phyloP scores from a whole-genome alignment of 2,888 invertebrate genomes.

The Arctia plantaginis region DNA sequence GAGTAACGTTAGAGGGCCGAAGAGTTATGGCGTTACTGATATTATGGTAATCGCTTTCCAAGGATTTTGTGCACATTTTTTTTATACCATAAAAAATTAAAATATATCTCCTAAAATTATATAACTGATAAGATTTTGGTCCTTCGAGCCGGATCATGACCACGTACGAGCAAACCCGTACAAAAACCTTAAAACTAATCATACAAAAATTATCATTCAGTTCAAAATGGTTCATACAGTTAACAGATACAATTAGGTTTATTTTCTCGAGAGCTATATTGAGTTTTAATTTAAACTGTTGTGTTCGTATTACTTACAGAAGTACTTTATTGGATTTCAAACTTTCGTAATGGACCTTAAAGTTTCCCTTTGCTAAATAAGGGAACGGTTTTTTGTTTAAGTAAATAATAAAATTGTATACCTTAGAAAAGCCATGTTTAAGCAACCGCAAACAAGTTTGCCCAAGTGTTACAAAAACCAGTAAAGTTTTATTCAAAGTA shows the following conservation, averaged over 20 bases:
- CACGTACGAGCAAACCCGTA: no score
- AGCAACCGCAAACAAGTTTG: background rate
- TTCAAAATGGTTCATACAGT: background rate
- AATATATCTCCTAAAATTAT: no score
- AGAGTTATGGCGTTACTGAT: background rate
- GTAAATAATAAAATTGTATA: background rate
- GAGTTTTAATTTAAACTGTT: constrained; percentile 34
- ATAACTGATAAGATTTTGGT: no score
- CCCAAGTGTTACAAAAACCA: no score
- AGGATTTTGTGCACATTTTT: background rate
- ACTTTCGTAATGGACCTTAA: constrained; percentile 12
- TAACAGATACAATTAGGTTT: background rate
- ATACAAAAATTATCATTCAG: background rate
- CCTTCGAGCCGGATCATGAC: no score
- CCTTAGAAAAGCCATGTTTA: background rate
- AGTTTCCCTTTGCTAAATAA: background rate
- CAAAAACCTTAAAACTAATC: background rate
- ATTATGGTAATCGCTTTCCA: background rate
- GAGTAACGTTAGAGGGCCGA: background rate
- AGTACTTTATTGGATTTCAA: constrained; percentile 15
- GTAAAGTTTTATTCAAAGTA: background rate
- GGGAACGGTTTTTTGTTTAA: background rate
- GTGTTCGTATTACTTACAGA: constrained; percentile 24
- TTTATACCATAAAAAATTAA: background rate
- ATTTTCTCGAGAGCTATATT: constrained; percentile 14